Conservation (phyloP, 2,888 invertebrate species). For the Rotaria sp. region DNA sequence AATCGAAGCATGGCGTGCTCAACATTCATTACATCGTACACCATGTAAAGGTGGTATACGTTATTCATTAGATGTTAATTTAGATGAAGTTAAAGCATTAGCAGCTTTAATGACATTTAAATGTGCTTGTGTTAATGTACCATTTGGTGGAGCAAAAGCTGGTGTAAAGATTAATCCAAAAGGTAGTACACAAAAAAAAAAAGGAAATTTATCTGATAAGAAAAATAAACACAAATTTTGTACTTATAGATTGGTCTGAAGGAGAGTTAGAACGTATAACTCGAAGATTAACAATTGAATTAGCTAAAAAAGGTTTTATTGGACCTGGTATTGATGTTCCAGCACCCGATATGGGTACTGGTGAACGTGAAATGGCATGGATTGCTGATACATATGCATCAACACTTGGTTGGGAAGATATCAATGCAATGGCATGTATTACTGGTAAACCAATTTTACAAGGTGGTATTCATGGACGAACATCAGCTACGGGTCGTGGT, state of each 20-base stretch:
- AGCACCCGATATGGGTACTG: conserved; percentile 97
- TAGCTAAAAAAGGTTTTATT: conserved; percentile 90
- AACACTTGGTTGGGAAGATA: conserved; percentile 78
- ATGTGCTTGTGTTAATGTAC: conserved; percentile 95
- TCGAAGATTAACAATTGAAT: conserved; percentile 80
- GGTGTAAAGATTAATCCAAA: conserved; percentile 91
- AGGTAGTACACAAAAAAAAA: conserved; percentile 56
- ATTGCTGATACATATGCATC: conserved; percentile 93
- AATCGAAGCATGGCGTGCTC: conserved; percentile 91
- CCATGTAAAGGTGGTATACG: conserved; percentile 99
- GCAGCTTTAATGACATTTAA: conserved; percentile 97
- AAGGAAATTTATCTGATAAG: too few relatives aligned
- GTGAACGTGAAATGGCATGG: conserved; percentile 86
- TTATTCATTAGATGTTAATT: conserved; percentile 79
- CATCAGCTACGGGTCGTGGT: conserved; percentile 79
- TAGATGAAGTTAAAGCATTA: conserved; percentile 89
- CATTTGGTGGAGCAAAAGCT: conserved; percentile 84
- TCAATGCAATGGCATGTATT: conserved; percentile 90
- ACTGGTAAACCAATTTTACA: conserved; percentile 93
- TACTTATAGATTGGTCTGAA: conserved; percentile 58
- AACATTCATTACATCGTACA: conserved; percentile 89
- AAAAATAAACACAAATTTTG: too few relatives aligned
- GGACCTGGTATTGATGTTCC: conserved; percentile 97
- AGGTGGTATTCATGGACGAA: conserved; percentile 92
- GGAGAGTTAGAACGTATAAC: conserved; percentile 94